Evolutionary conservation across 2,888 invertebrate species (phyloP), one percentile per base, ranked within the genome.

Genomic region (Melinopterus prodromus): DNA sequence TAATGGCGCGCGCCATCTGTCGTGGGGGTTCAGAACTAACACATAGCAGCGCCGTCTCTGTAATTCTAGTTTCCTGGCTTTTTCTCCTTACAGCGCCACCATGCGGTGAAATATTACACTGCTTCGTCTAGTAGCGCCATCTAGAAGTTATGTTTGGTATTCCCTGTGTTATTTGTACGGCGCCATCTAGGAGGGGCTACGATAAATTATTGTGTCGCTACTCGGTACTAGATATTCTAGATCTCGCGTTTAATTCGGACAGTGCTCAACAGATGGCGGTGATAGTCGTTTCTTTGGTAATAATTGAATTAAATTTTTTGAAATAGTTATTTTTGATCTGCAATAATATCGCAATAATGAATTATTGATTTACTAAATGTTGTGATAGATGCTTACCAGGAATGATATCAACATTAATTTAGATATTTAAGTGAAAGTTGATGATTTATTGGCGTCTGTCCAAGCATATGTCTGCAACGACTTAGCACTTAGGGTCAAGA

Each of bases 171-270:
- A 16, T 71, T n/a, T 2, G 6, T 14, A 71, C 72, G 12, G 16
- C 74, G 74, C 74, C 74, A 74, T 74, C 74, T 74, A 36, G 6
- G 4, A 16, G 4, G 12, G 71, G 16, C n/a, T 71, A 16, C 1
- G 9, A 6, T 7, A 71, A 71, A 3, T 71, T 3, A 69, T 2
- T n/a, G 1, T 16, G 71, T 71, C 26, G 15, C 71, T 71, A 26
- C 26, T 26, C 26, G 26, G 2, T 26, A 3, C 26, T 26, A 26
- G 53, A 2, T 16, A 2, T 26, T 6, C 72, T 5, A 7, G 35
- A 26, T 6, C 3, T 14, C 16, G 16, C 72, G 36, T 72, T 26
- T 71, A 9, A 1, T 26, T 71, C 26, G 71, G 6, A 3, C 4
- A 16, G 1, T 71, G 12, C 53, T 16, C 71, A n/a, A 16, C 14